Evolutionary conservation across 2,797 vertebrate genomes (phyloP).

Genomic region (Paratrypauchen microcephalus): DNA sequence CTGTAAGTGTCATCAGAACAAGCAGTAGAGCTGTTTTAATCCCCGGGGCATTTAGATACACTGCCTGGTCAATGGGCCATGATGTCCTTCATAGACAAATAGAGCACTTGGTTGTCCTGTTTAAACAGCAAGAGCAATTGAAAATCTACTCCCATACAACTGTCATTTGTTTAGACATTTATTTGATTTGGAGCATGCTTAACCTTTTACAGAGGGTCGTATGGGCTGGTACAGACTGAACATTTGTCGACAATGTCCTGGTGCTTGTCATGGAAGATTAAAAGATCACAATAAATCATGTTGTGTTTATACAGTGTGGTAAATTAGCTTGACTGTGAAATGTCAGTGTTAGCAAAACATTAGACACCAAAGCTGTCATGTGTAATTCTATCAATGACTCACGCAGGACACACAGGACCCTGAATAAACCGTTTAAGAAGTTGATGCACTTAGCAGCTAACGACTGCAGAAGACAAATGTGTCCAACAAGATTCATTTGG

Average conservation of each 20-base stretch:
- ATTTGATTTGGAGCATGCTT: slow-evolving; percentile 1
- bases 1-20: slow-evolving; percentile 6
- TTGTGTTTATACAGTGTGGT: background rate
- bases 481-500: no score
- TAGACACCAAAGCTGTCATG: background rate
- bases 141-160: background rate
- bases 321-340: background rate
- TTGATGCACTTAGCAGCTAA: background rate
- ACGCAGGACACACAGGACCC: background rate
- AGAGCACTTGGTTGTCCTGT: background rate
- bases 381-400: background rate
- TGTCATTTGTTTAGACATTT: background rate
- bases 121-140: slow-evolving; percentile 1
- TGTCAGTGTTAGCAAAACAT: background rate
- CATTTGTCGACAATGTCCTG: slow-evolving; percentile 6
- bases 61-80: slow-evolving; percentile 4
- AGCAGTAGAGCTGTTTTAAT: slow-evolving; percentile 2
- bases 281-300: slow-evolving; percentile 1
- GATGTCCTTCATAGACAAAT: background rate
- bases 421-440: background rate
- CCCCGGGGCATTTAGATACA: background rate
- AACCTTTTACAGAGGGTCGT: background rate
- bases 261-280: background rate
- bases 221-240: slow-evolving; percentile 1
- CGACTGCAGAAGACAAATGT: no score